Evolutionary conservation across 2,113 vertebrate species (phyloP), one percentile per base, ranked within the genome.

Genomic region (Sula dactylatra): DNA sequence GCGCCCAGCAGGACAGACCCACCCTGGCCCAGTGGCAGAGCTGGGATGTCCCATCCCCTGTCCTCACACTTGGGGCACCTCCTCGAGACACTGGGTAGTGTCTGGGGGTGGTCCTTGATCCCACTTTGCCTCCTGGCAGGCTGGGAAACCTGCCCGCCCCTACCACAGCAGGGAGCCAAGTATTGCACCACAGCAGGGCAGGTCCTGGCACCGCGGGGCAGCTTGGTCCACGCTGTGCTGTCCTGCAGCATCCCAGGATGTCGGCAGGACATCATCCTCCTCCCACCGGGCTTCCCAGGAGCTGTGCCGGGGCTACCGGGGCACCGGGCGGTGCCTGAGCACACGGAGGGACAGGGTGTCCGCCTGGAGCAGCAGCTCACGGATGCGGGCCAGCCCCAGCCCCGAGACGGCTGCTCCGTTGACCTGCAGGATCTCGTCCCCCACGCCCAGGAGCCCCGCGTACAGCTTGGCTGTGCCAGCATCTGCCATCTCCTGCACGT

Each of bases 381-480:
- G 98, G 83, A 99, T 97, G 34, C 98, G 98, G 70, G 98, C 97
- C 94, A 99, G 86, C 82, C 98, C 98, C 93, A 99, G 98, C 21
- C 98, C 98, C 0, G 99, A 98, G 34, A 99, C 99, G 1, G 98
- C 98, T 45, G 97, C 98, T 6, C 99, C 98, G 0, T 99, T 99
- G 83, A 99, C 98, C 97, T 99, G 99, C 17, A 99, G 98, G 91
- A 99, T 99, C 98, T 99, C 99, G 18, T 99, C 99, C 3, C 99
- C 99, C 7, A 99, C 97, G 1, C 98, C 98, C 40, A 99, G 98
- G 38, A 99, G 99, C 55, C 99, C 99, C 0, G 98, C 97, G 22
- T 99, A 99, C 67, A 98, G 98, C 96, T 99, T 99, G 96, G 99
- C 99, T 0, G 98, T 98, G 71, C 98, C 71, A 1, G 97, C 95